Base-by-base conservation (phyloP, 2,888 invertebrate species). In the Volucella bombylans region DNA sequence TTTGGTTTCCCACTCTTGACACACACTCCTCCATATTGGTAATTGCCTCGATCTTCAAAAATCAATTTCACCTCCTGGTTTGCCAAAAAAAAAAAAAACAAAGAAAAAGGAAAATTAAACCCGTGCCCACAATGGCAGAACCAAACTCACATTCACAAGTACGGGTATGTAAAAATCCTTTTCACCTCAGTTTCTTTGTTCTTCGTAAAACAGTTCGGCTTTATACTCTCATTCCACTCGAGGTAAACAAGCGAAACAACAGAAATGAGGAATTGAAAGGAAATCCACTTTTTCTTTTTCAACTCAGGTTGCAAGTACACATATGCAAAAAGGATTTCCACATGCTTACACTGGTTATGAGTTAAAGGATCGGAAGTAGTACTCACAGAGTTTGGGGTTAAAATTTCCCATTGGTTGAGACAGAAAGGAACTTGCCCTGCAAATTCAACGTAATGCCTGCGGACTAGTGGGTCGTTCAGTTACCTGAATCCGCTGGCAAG, bases 181-280 rank as follows among this genome's bases (percentile, higher is more conserved):
- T 62, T 31, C 8, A 31, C 2, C 31, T 6, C 47, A 15, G n/a
- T 54, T 43, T 18, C 31, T 43, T 18, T 31, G 23, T 9, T n/a
- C 18, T n/a, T 49, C 64, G 47, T 18, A 64, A 73, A 47, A 55
- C 47, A 54, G 39, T 64, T 64, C 54, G 39, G 47, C 23, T 55
- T 18, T 31, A 55, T 55, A 43, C 14, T 31, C 74, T 67, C 31
- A 72, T 6, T 74, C 31, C 55, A 57, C 49, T 38, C 62, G 52
- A 65, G 57, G 74, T 65, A 74, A 73, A 74, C 74, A 65, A 47
- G 74, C 23, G 23, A 39, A 73, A 65, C 64, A 65, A 49, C 45
- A 57, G 47, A 55, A 41, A 10, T 11, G 38, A 38, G 31, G 55
- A 38, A 62, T 38, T 39, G 6, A 68, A 57, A 55, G 55, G 31